phyloP scores from a whole-genome alignment of 1,140 invertebrate species.

The Rhyzopertha dominica region DNA sequence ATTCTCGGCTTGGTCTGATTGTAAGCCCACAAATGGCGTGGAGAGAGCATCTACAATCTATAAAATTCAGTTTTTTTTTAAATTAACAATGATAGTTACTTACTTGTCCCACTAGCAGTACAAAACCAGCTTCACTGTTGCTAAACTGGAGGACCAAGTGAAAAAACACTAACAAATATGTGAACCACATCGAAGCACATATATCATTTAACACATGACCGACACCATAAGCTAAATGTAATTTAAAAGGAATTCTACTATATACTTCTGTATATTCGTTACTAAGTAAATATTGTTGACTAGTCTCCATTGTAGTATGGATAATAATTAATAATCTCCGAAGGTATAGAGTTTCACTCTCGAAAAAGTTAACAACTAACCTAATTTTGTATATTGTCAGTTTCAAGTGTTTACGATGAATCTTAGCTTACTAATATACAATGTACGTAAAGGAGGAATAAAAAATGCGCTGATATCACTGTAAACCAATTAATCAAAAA shows the following conservation, averaged over 20 bases:
- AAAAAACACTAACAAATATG: slow-evolving; percentile 90
- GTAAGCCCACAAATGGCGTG: slow-evolving; percentile 84
- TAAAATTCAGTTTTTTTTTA: slow-evolving; percentile 8
- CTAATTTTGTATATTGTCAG: too few relatives aligned
- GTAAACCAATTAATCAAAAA: too few relatives aligned
- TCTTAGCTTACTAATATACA: too few relatives aligned
- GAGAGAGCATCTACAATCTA: slow-evolving; percentile 78
- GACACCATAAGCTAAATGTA: slow-evolving; percentile 54
- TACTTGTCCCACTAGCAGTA: slow-evolving; percentile 78
- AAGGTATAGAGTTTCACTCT: too few relatives aligned
- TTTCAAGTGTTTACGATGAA: too few relatives aligned
- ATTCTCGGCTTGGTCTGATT: slow-evolving; percentile 71
- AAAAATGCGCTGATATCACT: too few relatives aligned
- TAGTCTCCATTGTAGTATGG: slow-evolving; percentile 24
- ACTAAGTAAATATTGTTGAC: slow-evolving; percentile 22
- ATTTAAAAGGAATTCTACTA: slow-evolving; percentile 33
- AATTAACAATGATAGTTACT: neutral
- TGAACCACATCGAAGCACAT: slow-evolving; percentile 96
- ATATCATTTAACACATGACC: slow-evolving; percentile 93
- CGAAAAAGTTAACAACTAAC: too few relatives aligned
- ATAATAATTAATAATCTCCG: too few relatives aligned
- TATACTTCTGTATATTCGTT: slow-evolving; percentile 44
- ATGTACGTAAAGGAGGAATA: too few relatives aligned
- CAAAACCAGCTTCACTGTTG: slow-evolving; percentile 66
- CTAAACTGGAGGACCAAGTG: slow-evolving; percentile 77